phyloP scores from a whole-genome alignment of 2,888 invertebrate species.

The Amphipyra berbera region DNA sequence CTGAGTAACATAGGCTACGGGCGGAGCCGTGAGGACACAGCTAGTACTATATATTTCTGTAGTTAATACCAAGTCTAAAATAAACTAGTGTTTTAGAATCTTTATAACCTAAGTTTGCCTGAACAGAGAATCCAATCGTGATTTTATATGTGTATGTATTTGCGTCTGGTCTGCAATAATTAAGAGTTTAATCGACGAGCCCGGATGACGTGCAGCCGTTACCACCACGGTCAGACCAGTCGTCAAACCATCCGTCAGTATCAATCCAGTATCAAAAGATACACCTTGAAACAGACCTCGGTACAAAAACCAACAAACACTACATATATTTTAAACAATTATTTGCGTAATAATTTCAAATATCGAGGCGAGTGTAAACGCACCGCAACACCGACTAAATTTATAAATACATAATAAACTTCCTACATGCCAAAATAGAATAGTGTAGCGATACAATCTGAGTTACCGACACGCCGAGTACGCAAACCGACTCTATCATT shows the following conservation, averaged over 20 bases:
- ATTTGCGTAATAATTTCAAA: constrained; percentile 51
- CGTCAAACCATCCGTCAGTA: constrained; percentile 25
- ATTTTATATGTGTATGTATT: constrained; percentile 1
- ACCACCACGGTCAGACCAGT: constrained; percentile 21
- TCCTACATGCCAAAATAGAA: constrained; percentile 69
- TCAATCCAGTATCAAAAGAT: background rate
- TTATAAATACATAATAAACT: constrained; percentile 71
- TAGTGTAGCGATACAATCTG: constrained; percentile 52
- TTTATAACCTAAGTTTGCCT: too few species aligned
- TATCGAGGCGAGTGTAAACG: constrained; percentile 52
- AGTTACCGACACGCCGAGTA: constrained; percentile 64
- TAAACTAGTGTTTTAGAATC: too few species aligned
- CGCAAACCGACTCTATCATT: constrained; percentile 67
- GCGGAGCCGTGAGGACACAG: too few species aligned
- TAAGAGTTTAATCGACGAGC: constrained; percentile 15
- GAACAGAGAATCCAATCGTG: too few species aligned
- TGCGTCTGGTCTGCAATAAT: constrained; percentile 29
- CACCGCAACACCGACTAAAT: constrained; percentile 48
- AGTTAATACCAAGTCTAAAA: too few species aligned
- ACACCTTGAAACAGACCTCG: constrained; percentile 40
- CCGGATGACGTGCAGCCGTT: constrained; percentile 25
- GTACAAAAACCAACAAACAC: constrained; percentile 35
- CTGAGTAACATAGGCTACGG: too few species aligned
- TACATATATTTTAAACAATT: constrained; percentile 53
- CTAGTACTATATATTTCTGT: too few species aligned